phyloP scores from a whole-genome alignment of 2,113 vertebrate genomes.

The Caranx melampygus region DNA sequence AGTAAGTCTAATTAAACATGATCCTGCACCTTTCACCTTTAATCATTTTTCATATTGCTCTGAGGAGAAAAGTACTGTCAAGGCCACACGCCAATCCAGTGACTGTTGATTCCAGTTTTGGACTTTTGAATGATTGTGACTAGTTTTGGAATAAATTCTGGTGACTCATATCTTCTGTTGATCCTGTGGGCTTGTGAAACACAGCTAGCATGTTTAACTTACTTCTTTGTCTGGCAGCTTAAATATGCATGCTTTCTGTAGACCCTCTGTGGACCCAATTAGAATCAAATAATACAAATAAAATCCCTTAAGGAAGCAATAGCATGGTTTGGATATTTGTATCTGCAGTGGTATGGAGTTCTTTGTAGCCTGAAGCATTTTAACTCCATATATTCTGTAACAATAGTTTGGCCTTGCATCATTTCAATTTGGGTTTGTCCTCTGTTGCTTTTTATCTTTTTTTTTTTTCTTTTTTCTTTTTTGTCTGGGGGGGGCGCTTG shows the following conservation, averaged over 20 bases:
- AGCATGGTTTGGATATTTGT: conserved; percentile 54
- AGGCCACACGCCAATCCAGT: conserved; percentile 11
- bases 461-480: background rate
- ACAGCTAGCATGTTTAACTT: conserved; percentile 38
- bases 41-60: conserved; percentile 1
- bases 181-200: conserved; percentile 57
- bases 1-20: background rate
- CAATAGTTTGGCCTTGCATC: conserved; percentile 32
- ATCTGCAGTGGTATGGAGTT: conserved; percentile 45
- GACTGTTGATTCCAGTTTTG: conserved; percentile 6
- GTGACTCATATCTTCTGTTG: conserved; percentile 45
- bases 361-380: conserved; percentile 45
- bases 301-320: conserved; percentile 62
- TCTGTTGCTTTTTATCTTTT: background rate
- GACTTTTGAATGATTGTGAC: conserved; percentile 28
- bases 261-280: conserved; percentile 75
- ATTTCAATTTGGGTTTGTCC: conserved; percentile 23
- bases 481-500: no score
- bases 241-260: conserved; percentile 44
- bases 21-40: background rate
- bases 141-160: conserved; percentile 36
- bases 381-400: conserved; percentile 29
- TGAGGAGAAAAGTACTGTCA: conserved; percentile 8
- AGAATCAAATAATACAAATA: conserved; percentile 71
- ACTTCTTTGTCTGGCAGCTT: conserved; percentile 42